These are phyloP conservation scores for Wiebesia pumilae DNA, from an alignment of 1,140 invertebrate species.

Conservation along the genomic window DNA sequence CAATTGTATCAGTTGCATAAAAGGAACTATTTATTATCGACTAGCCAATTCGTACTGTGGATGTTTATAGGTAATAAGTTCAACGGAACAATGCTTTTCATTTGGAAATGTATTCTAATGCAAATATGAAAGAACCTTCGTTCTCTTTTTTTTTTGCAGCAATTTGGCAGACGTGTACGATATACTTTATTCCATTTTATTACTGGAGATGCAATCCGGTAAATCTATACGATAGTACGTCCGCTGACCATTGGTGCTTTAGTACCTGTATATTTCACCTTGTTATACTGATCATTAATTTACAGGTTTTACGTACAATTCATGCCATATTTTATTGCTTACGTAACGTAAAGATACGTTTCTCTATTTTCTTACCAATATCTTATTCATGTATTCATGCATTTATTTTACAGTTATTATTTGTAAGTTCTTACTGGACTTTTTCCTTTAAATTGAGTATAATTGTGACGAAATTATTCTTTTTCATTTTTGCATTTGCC, in stretches of 20 bases:
- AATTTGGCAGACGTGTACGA: conserved; percentile 76
- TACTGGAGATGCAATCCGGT: conserved; percentile 69
- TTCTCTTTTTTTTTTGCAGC: conserved; percentile 75
- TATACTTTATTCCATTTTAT: conserved; percentile 76
- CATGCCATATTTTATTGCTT: too few species aligned
- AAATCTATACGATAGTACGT: conserved; percentile 66
- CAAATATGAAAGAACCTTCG: not conserved
- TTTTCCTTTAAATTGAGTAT: conserved; percentile 77
- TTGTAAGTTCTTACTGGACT: conserved; percentile 81
- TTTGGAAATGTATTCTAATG: not conserved
- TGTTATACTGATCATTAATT: conserved; percentile 74
- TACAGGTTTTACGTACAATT: conserved; percentile 71
- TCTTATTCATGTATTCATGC: not conserved
- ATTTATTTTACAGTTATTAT: conserved; percentile 76
- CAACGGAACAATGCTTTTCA: not conserved
- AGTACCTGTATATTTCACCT: conserved; percentile 74
- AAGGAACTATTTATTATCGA: conserved; percentile 81
- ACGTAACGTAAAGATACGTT: too few species aligned
- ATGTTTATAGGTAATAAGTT: conserved; percentile 74
- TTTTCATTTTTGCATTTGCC: conserved; percentile 66
- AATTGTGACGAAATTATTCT: conserved; percentile 78
- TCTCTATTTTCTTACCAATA: not conserved
- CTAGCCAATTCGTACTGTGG: conserved; percentile 81
- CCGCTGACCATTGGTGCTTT: conserved; percentile 71
- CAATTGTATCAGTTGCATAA: conserved; percentile 80